Evolutionary conservation across 2,888 invertebrate genomes (phyloP).

Genomic region (Liopterus haemorrhoidalis): DNA sequence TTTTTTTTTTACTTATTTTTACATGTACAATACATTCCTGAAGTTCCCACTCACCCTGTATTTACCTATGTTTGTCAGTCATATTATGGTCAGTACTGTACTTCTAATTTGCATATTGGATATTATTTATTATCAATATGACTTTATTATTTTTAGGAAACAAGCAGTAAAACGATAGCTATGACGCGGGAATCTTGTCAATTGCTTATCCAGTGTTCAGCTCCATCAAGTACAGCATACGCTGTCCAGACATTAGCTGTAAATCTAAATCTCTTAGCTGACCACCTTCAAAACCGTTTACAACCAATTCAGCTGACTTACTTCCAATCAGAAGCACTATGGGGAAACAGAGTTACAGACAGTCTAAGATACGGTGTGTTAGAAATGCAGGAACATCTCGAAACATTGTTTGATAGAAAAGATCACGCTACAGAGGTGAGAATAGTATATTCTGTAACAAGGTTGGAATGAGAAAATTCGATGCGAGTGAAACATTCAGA

Average conservation of each 20-base stretch:
- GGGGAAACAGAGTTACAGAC: slow-evolving; percentile 70
- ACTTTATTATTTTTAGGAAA: slow-evolving; percentile 55
- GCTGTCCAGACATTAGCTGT: slow-evolving; percentile 49
- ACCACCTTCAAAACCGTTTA: slow-evolving; percentile 51
- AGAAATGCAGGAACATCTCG: slow-evolving; percentile 91
- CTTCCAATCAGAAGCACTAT: slow-evolving; percentile 68
- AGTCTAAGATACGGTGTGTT: slow-evolving; percentile 81
- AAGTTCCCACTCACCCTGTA: too few species aligned
- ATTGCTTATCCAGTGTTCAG: slow-evolving; percentile 50
- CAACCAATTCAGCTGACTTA: slow-evolving; percentile 86
- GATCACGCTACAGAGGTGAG: slow-evolving; percentile 79
- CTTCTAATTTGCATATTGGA: too few species aligned
- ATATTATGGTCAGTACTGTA: too few species aligned
- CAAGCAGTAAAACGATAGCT: slow-evolving; percentile 68
- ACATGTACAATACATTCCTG: too few species aligned
- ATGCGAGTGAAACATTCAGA: too few species aligned
- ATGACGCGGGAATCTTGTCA: slow-evolving; percentile 70
- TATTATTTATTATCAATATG: too few species aligned
- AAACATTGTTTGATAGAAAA: slow-evolving; percentile 87
- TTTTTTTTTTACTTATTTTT: too few species aligned
- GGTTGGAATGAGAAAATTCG: too few species aligned
- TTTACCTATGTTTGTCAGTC: too few species aligned
- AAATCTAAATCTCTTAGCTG: slow-evolving; percentile 54
- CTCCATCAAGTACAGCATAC: slow-evolving; percentile 49
- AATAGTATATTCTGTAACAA: too few species aligned